Evolutionary conservation across 2,797 vertebrate species (phyloP).

Genomic region (Dicrostonyx torquatus): DNA sequence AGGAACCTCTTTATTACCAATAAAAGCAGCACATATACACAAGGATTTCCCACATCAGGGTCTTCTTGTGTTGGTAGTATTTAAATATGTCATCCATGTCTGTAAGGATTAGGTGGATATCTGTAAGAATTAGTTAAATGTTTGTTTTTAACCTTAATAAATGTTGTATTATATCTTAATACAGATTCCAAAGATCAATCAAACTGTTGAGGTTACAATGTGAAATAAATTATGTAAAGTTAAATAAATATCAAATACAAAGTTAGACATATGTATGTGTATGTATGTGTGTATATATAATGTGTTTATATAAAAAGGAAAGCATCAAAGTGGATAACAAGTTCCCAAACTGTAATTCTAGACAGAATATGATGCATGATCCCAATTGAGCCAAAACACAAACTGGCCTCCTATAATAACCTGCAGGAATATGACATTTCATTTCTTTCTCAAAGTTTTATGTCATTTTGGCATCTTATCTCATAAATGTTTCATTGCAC

Average conservation of each 20-base stretch:
- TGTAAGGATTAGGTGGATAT: background rate
- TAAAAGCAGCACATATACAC: too few relatives aligned
- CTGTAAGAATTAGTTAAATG: constrained; percentile 27
- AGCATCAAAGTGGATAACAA: background rate
- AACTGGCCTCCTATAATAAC: background rate
- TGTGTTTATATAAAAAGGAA: background rate
- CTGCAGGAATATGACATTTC: constrained; percentile 19
- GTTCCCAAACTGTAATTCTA: background rate
- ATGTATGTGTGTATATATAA: background rate
- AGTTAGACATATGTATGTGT: background rate
- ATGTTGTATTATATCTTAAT: background rate
- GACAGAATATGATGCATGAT: constrained; percentile 1
- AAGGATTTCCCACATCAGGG: too few relatives aligned
- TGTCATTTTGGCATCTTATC: background rate
- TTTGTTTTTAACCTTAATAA: constrained; percentile 45
- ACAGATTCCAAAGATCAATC: background rate
- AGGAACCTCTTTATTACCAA: too few relatives aligned
- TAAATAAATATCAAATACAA: background rate
- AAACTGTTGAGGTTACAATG: background rate
- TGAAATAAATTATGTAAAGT: background rate
- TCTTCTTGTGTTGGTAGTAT: background rate
- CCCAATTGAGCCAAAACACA: background rate
- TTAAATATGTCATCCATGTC: background rate
- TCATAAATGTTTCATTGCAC: constrained; percentile 36
- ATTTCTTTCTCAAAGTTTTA: constrained; percentile 34